A percentile compares a stretch with the other conserved stretches of the same genome.
Evolutionary conservation across 1,140 invertebrate genomes (phyloP).

Genomic region (Acyrthosiphon pisum): DNA sequence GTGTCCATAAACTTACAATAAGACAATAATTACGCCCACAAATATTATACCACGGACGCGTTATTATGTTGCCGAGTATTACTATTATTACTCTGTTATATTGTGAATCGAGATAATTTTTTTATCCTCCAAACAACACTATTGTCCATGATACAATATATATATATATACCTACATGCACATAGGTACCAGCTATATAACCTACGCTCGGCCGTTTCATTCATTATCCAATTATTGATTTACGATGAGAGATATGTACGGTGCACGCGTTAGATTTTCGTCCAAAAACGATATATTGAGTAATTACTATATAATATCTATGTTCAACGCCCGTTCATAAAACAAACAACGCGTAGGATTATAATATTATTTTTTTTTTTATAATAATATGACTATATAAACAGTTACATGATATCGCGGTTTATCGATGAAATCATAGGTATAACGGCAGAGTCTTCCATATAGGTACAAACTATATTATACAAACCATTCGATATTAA

Average conservation of each 20-base stretch:
- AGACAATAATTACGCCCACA: constrained; percentile 14
- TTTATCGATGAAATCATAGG: neutral
- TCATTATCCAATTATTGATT: constrained; percentile 12
- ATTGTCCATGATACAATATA: neutral
- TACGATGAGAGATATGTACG: neutral
- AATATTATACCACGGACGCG: neutral
- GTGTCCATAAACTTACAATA: constrained; percentile 11
- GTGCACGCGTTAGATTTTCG: neutral
- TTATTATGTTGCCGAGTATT: neutral
- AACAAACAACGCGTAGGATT: neutral
- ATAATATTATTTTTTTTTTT: neutral
- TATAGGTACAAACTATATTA: too few species aligned
- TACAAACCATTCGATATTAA: too few species aligned
- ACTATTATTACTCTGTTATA: neutral
- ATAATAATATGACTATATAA: neutral
- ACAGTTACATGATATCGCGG: neutral
- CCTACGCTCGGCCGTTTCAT: neutral
- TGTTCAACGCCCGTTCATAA: neutral
- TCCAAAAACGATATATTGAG: neutral
- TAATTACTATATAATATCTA: neutral
- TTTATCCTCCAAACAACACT: neutral
- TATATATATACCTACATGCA: too few species aligned
- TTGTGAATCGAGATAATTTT: constrained; percentile 8
- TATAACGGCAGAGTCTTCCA: neutral
- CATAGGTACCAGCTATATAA: too few species aligned